Percentiles rank a stretch among this genome's conserved stretches.
These are phyloP conservation scores for Kryptopterus vitreolus DNA, from an alignment of 2,797 vertebrate species.

Conservation along the genomic window DNA sequence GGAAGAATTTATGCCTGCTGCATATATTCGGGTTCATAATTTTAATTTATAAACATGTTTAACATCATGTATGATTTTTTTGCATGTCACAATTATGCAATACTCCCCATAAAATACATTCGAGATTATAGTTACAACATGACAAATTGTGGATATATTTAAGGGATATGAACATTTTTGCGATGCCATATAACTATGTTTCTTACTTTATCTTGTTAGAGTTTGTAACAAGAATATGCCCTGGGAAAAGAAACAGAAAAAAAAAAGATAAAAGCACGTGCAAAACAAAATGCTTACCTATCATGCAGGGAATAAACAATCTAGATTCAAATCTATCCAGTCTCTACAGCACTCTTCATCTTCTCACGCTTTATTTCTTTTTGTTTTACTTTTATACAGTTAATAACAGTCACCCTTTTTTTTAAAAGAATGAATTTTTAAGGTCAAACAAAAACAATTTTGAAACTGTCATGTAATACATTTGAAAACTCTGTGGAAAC, in stretches of 20 bases:
- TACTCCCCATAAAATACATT: no score
- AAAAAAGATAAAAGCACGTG: not conserved
- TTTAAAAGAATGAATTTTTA: not conserved
- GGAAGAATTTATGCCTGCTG: no score
- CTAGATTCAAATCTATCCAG: slow-evolving; percentile 6
- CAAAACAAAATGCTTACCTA: not conserved
- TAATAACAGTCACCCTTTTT: not conserved
- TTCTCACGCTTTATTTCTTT: not conserved
- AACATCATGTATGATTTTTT: no score
- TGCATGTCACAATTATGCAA: no score
- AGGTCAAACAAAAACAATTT: no score
- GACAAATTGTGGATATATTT: no score
- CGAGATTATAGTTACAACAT: no score
- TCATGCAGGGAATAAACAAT: not conserved
- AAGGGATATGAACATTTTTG: no score
- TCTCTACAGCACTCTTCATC: not conserved
- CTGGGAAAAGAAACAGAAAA: not conserved
- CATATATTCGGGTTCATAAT: no score
- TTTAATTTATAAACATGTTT: no score
- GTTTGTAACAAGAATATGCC: not conserved
- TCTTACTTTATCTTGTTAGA: not conserved
- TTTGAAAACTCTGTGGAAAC: no score
- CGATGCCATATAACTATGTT: not conserved
- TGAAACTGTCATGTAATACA: no score
- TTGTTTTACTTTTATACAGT: not conserved